Evolutionary conservation across 2,797 vertebrate genomes (phyloP).

Genomic region (Malurus splendens): DNA sequence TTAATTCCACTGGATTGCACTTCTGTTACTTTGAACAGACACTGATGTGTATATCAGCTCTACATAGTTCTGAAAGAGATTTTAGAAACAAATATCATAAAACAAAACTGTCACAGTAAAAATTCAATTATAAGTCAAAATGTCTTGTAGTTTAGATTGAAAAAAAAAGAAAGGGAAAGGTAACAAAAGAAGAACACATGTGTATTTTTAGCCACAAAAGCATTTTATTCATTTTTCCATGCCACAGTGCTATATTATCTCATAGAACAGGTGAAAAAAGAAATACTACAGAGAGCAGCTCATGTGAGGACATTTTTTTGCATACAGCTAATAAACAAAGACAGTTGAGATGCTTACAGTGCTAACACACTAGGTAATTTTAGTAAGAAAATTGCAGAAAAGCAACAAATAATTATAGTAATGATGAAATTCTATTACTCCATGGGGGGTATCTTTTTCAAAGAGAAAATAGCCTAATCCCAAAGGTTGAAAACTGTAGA

Average conservation of each 20-base stretch:
- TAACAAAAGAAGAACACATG: neutral
- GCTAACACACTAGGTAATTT: neutral
- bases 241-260: neutral
- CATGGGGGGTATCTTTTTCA: neutral
- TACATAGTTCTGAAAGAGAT: neutral
- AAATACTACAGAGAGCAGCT: neutral
- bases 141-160: neutral
- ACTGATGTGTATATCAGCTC: neutral
- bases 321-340: neutral
- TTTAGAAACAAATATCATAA: slow-evolving; percentile 23
- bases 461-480: neutral
- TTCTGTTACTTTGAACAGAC: slow-evolving; percentile 13
- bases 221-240: neutral
- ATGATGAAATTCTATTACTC: neutral
- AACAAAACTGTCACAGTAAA: slow-evolving; percentile 17
- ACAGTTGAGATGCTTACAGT: neutral
- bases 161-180: neutral
- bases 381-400: neutral
- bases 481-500: neutral
- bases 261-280: neutral
- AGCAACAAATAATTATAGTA: neutral
- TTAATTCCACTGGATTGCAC: slow-evolving; percentile 37
- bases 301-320: neutral
- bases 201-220: neutral
- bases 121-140: slow-evolving; percentile 18